These are phyloP conservation scores for Apistogramma diplotaenia DNA, from an alignment of 2,113 vertebrate species.

Conservation along the genomic window DNA sequence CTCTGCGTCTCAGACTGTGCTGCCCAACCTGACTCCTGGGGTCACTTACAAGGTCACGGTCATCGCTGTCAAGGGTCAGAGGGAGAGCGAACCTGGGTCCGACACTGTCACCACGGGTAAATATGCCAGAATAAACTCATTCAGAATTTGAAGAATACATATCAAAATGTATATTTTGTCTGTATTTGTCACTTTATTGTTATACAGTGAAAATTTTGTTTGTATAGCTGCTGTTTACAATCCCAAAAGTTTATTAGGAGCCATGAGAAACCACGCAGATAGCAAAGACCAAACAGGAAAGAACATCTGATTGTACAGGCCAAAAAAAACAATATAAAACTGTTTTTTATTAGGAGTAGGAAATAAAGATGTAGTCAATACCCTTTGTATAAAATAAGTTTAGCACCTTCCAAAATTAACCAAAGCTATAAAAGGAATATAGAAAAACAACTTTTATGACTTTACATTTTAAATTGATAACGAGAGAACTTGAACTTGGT, in stretches of 20 bases:
- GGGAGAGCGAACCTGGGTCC: slow-evolving; percentile 89
- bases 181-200: neutral
- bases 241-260: neutral
- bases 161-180: no score
- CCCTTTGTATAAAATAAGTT: neutral
- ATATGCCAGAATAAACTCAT: neutral
- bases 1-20: slow-evolving; percentile 76
- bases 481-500: neutral
- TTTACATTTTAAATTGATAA: neutral
- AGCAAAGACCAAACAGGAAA: neutral
- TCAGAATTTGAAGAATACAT: neutral
- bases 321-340: no score
- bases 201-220: neutral
- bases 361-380: no score
- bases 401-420: neutral
- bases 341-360: no score
- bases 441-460: neutral
- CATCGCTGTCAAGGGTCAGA: slow-evolving; percentile 85
- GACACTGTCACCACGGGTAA: slow-evolving; percentile 89
- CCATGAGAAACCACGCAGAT: neutral
- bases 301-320: neutral
- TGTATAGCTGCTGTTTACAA: neutral
- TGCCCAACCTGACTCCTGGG: slow-evolving; percentile 86
- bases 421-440: neutral
- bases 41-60: slow-evolving; percentile 86